A percentile compares a stretch with the other conserved stretches of the same genome.
Evolutionary conservation across 2,888 invertebrate genomes (phyloP).

Genomic region (Acleris sparsana): DNA sequence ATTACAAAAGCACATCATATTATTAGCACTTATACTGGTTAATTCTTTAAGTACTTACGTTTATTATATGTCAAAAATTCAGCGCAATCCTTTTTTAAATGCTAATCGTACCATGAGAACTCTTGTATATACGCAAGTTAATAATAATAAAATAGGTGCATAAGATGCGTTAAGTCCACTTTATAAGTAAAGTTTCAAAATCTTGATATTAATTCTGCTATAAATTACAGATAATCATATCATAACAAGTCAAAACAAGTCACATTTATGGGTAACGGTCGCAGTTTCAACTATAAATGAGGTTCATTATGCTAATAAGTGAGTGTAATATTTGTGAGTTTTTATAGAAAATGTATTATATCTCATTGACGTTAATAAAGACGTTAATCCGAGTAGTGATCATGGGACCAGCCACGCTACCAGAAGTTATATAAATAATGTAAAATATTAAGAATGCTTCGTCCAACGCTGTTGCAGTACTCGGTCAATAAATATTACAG

Average conservation of each 20-base stretch:
- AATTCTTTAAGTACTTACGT: too few species aligned
- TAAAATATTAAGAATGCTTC: too few species aligned
- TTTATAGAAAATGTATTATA: constrained; percentile 45
- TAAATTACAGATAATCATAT: constrained; percentile 47
- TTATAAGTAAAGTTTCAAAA: constrained; percentile 25
- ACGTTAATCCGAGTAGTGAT: constrained; percentile 54
- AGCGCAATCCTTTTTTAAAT: neutral
- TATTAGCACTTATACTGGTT: too few species aligned
- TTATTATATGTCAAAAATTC: too few species aligned
- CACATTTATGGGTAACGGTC: constrained; percentile 58
- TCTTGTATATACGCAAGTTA: constrained; percentile 4
- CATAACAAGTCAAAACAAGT: constrained; percentile 60
- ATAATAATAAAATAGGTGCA: constrained; percentile 15
- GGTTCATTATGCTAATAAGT: constrained; percentile 60
- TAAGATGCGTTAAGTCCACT: constrained; percentile 7
- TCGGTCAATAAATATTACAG: too few species aligned
- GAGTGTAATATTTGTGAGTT: constrained; percentile 50
- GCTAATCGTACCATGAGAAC: constrained; percentile 15
- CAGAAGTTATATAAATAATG: constrained; percentile 46
- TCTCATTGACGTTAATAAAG: constrained; percentile 52
- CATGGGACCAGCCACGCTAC: constrained; percentile 48
- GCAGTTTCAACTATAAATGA: constrained; percentile 52
- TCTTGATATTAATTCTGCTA: constrained; percentile 23
- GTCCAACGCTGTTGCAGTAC: too few species aligned
- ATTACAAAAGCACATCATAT: too few species aligned